Evolutionary conservation across 2,113 vertebrate genomes (phyloP), one percentile per base, ranked within the genome.

Genomic region (Halcyon malimbica): DNA sequence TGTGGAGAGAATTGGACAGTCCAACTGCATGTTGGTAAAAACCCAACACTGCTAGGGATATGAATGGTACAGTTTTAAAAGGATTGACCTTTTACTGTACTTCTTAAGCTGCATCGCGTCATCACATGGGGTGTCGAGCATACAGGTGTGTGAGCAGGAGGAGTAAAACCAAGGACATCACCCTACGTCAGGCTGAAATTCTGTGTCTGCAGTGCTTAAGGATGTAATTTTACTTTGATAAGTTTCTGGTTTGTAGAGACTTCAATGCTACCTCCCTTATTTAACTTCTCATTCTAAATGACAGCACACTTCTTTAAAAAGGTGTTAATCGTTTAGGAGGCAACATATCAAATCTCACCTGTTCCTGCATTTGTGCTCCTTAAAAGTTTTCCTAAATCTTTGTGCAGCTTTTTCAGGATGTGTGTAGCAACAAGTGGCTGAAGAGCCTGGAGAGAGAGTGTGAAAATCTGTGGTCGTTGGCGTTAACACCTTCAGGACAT

Each of bases 11-110:
- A 39, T 25, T 81, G 28, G 23, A 25, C 24, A 57, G 44, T 83
- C 35, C 29, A 48, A 24, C 26, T 20, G 19, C 24, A 5, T 12
- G 18, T 87, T 71, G 64, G 16, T 51, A 68, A 81, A 74, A 70
- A 8, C 2, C 1, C 24, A 26, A 1, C 35, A 21, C 6, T 1
- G 0, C 23, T 82, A 16, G 16, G 17, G 13, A 2, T 89, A 10
- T 20, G 16, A 67, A 12, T 44, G 21, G 24, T n/a, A 4, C 6
- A 16, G 11, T 29, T 70, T 84, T 54, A 63, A 62, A 81, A 53
- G 28, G 3, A 76, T 7, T 33, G 53, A 24, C 35, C 37, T 78
- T 77, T 78, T 42, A 51, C 48, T 57, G 35, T 53, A 29, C 8
- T 83, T 23, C 53, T 42, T 11, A 70, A 65, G 2, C 62, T 63